Evolutionary conservation across 2,113 vertebrate species (phyloP).

Genomic region (Brachypodius melanocephalos): DNA sequence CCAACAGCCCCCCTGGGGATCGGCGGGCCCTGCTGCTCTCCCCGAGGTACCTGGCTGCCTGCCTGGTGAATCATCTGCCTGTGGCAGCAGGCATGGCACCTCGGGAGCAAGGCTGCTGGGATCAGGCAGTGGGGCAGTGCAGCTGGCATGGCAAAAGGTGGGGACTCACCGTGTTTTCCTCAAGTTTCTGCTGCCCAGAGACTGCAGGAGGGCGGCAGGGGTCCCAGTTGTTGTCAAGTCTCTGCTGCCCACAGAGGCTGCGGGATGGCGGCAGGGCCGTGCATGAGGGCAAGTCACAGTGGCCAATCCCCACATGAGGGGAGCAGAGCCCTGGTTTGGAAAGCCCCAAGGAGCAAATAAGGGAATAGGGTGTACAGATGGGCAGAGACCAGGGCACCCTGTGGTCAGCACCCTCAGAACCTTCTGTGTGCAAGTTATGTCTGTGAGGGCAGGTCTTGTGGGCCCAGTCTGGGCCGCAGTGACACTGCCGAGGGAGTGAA

Average conservation of each 20-base stretch:
- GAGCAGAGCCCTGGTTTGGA: background rate
- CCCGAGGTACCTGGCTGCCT: background rate
- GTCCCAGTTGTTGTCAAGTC: too few relatives aligned
- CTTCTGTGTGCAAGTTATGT: rapidly evolving
- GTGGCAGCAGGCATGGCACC: rapidly evolving
- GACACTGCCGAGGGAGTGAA: background rate
- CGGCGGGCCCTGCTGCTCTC: rapidly evolving
- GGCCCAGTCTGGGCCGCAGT: background rate
- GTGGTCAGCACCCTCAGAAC: background rate
- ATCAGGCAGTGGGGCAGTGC: background rate
- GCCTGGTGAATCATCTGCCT: background rate
- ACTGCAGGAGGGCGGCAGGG: rapidly evolving
- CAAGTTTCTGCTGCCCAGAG: background rate
- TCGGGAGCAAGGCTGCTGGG: background rate
- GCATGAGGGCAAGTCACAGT: rapidly evolving
- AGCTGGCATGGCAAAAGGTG: background rate
- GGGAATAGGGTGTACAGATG: background rate
- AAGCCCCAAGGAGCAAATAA: background rate
- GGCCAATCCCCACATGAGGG: background rate
- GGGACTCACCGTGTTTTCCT: background rate
- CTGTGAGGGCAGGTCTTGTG: background rate
- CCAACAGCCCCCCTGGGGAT: background rate
- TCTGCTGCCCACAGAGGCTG: background rate
- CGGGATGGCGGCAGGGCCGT: rapidly evolving
- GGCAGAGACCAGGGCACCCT: background rate